Conservation (phyloP, 2,113 vertebrate genomes). For the Solea senegalensis region DNA sequence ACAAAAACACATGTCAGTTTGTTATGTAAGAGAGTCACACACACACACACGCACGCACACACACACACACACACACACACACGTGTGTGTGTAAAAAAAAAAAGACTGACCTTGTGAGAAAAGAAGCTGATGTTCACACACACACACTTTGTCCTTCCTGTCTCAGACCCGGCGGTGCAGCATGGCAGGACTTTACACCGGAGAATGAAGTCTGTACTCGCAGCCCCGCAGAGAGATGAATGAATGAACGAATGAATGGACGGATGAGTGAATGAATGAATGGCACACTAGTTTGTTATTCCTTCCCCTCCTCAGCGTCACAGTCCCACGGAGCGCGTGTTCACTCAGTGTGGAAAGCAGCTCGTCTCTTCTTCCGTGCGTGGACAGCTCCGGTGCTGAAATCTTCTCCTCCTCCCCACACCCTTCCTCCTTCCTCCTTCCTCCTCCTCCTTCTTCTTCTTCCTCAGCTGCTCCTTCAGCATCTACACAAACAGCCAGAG, state of each 20-base stretch:
- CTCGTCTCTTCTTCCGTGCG: not conserved
- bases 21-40: not conserved
- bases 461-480: slow-evolving; percentile 36
- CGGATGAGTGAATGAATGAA: slow-evolving; percentile 28
- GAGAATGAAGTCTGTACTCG: slow-evolving; percentile 43
- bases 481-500: not conserved
- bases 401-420: slow-evolving; percentile 3
- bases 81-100: too few relatives aligned
- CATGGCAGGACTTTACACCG: slow-evolving; percentile 73
- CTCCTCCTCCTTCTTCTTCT: not conserved
- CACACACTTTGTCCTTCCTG: slow-evolving; percentile 59
- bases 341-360: slow-evolving; percentile 16
- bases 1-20: not conserved
- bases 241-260: slow-evolving; percentile 54
- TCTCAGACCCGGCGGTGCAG: slow-evolving; percentile 71
- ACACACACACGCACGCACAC: too few relatives aligned
- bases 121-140: slow-evolving; percentile 35
- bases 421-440: not conserved
- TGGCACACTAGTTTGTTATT: slow-evolving; percentile 51
- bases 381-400: slow-evolving; percentile 84
- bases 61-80: too few relatives aligned
- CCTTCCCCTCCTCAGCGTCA: slow-evolving; percentile 28
- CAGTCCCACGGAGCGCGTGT: slow-evolving; percentile 28
- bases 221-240: slow-evolving; percentile 31
- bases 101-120: not conserved